Conservation (phyloP, 2,113 vertebrate species). For the Dolichallabes microphthalmus region DNA sequence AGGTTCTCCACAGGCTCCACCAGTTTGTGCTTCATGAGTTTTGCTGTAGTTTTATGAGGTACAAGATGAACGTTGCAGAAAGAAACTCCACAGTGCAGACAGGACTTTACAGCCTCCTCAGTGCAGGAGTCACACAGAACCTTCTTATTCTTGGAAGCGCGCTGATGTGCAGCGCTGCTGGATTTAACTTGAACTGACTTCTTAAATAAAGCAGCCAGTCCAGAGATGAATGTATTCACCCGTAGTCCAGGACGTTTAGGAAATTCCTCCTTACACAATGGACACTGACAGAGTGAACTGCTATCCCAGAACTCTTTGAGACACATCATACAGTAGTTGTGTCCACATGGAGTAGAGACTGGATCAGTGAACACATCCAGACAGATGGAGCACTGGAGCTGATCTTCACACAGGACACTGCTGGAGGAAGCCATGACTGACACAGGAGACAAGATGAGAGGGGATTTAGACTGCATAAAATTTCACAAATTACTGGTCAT, state of each 20-base stretch:
- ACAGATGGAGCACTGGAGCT: background rate
- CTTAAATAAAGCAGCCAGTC: slow-evolving; percentile 12
- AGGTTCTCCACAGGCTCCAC: slow-evolving; percentile 31
- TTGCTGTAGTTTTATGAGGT: background rate
- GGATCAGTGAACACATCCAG: no score
- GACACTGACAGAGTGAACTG: slow-evolving; percentile 16
- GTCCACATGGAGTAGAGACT: slow-evolving; percentile 6
- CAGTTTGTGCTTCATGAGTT: slow-evolving; percentile 16
- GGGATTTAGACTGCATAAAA: no score
- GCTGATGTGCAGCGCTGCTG: background rate
- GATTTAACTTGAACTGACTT: slow-evolving; percentile 20
- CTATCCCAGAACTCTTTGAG: slow-evolving; percentile 15
- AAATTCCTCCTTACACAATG: background rate
- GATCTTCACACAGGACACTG: slow-evolving; percentile 4
- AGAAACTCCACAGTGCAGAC: slow-evolving; percentile 9
- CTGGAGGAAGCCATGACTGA: slow-evolving; percentile 27
- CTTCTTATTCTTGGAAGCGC: background rate
- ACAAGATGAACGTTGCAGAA: slow-evolving; percentile 1
- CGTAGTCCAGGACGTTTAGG: background rate
- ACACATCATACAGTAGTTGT: slow-evolving; percentile 33
- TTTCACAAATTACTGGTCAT: no score
- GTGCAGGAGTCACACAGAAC: background rate
- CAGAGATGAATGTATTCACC: slow-evolving; percentile 33
- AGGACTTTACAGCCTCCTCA: background rate
- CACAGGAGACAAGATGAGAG: background rate